Base-by-base conservation (phyloP, 2,888 invertebrate species). In the Caenorhabditis doughertyi region DNA sequence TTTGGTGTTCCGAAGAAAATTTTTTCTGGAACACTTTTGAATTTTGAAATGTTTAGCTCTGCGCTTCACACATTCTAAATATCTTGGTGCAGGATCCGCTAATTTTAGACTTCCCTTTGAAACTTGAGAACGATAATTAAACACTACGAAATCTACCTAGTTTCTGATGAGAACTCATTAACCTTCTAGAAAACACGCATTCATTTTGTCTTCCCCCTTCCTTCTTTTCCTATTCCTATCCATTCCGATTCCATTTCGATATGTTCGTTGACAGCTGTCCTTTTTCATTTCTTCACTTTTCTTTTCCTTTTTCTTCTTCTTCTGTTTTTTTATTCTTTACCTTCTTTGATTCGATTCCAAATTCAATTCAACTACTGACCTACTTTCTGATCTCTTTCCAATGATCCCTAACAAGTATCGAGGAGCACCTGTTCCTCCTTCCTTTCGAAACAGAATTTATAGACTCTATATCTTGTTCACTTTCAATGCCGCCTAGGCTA, bases 221-320 rank as follows among this genome's bases (percentile, higher is more conserved):
- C 35, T 58, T 35, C 23, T 18, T 58, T 39, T 27, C 42, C 42
- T 42, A 16, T 60, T 42, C 60, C 60, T 44, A 60, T 60, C 58
- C 58, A 47, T 47, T 62, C 18, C 51, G 35, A 65, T 65, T 65
- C 21, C 51, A 35, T 35, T 51, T 65, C 51, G 65, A 65, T 51
- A 65, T 68, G 29, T 68, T 68, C 55, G 42, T 55, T 68, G 68
- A 68, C 68, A 68, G 68, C 68, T 68, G 68, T 68, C 68, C 68
- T 68, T 68, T 68, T 68, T 68, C 68, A 65, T 68, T 55, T 44
- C 55, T 42, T 42, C n/a, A 42, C 42, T 13, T 29, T 25, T 42
- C 9, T 29, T 42, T 25, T 39, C 32, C 7, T 47, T 11, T 67
- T 53, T 53, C 9, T 11, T n/a, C 18, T 35, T 23, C 4, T n/a